Evolutionary conservation across 2,113 vertebrate species (phyloP), one percentile per base, ranked within the genome.

Genomic region (Ictidomys tridecemlineatus): DNA sequence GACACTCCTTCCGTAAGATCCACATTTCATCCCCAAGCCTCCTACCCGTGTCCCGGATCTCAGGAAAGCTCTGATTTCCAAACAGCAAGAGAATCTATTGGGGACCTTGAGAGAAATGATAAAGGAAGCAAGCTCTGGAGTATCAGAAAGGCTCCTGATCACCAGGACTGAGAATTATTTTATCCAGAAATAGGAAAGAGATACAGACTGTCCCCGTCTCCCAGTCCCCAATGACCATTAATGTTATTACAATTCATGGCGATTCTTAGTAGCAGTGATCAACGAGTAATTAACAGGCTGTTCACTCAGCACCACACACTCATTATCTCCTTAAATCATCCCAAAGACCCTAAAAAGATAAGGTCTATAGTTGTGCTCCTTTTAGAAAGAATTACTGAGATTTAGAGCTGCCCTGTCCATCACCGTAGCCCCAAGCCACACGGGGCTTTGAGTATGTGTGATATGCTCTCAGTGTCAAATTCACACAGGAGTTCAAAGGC

Each of bases 311-410:
- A 2, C 22, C 76, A 95, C 61, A 26, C 9, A 13, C 28, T 32
- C 5, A 42, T 63, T 45, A 45, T 67, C 34, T 77, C 37, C 42
- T 67, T 84, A 53, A 85, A 93, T 89, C 48, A 39, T 83, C 78
- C 28, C 12, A 45, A 45, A 34, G 73, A 77, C 28, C 12, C 67
- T 67, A 42, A 78, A 80, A 82, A 65, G 10, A 51, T 39, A 58
- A 82, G 48, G 67, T 14, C 5, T 32, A 1, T n/a, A 24, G 6
- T 58, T 72, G 10, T 73, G 5, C 3, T 85, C 48, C 53, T 85
- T 74, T 93, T 89, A 72, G 20, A 58, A 76, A 93, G 74, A 92
- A 94, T 82, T 63, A 48, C 28, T 77, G 45, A 94, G 63, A 14
- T 83, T 17, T 61, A 24, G 42, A 63, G 30, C 82, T 42, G 6